phyloP scores from a whole-genome alignment of 2,797 vertebrate species.

The Naso thynnoides region DNA sequence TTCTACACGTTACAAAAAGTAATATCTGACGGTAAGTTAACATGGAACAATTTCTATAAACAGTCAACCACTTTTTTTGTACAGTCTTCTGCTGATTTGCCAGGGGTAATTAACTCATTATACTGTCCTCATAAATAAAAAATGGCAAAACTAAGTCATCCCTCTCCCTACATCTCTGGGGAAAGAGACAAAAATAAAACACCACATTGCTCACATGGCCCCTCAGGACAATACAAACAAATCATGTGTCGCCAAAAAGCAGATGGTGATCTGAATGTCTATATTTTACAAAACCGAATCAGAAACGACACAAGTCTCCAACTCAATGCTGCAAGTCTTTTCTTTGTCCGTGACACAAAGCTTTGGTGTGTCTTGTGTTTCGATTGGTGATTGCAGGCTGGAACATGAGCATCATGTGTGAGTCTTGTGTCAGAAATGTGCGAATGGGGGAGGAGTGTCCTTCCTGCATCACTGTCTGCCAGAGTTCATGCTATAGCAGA shows the following conservation, averaged over 20 bases:
- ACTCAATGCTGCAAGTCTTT: not conserved
- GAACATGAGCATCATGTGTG: constrained; percentile 31
- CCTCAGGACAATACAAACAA: constrained; percentile 26
- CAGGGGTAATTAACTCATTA: not conserved
- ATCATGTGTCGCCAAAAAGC: constrained; percentile 2
- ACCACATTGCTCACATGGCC: constrained; percentile 48
- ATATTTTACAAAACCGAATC: constrained; percentile 37
- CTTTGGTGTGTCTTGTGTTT: constrained; percentile 11
- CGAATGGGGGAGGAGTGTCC: constrained; percentile 2
- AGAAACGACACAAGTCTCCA: constrained; percentile 12
- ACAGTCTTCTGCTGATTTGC: not conserved
- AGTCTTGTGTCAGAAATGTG: constrained; percentile 25
- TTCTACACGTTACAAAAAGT: not conserved
- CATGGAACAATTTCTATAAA: not conserved
- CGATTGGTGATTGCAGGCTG: not conserved
- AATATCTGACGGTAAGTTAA: no score
- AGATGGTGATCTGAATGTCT: constrained; percentile 12
- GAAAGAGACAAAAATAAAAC: constrained; percentile 51
- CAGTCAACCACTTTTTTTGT: no score
- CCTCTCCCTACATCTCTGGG: not conserved
- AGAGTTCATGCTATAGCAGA: constrained; percentile 56
- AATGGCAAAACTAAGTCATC: not conserved
- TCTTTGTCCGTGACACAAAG: constrained; percentile 5
- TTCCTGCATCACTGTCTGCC: constrained; percentile 25
- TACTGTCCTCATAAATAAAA: constrained; percentile 7